Conservation (phyloP, 2,888 invertebrate genomes). For the Aporophyla nigra region DNA sequence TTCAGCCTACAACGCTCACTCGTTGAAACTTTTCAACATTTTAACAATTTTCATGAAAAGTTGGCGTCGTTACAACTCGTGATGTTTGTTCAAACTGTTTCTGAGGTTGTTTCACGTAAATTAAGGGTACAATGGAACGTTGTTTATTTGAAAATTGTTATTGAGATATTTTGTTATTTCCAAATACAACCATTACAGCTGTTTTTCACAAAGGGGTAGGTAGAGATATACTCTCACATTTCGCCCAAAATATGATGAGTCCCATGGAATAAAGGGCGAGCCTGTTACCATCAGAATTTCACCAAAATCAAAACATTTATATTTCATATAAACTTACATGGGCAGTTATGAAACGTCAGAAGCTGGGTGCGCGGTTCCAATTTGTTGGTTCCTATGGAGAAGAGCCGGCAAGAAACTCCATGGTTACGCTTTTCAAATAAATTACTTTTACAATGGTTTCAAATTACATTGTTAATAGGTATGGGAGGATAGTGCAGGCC, state of each 20-base stretch:
- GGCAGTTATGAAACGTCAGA: no score
- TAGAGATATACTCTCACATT: neutral
- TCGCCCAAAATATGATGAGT: neutral
- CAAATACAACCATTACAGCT: neutral
- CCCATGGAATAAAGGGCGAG: neutral
- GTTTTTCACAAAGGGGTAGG: neutral
- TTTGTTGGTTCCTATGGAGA: no score
- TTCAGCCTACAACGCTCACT: conserved; percentile 4
- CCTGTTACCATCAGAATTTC: no score
- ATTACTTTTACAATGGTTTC: no score
- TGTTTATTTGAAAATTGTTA: conserved; percentile 10
- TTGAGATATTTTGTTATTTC: conserved; percentile 2
- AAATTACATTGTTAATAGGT: no score
- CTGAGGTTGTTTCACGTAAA: conserved; percentile 39
- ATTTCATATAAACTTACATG: no score
- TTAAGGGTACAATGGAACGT: conserved; percentile 28
- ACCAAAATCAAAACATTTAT: no score
- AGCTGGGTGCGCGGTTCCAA: no score
- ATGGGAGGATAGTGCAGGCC: no score
- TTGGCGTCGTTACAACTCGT: conserved; percentile 31
- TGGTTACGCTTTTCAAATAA: no score
- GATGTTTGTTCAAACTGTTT: conserved; percentile 53
- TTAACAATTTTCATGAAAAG: conserved; percentile 59
- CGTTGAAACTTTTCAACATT: conserved; percentile 50
- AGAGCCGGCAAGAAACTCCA: no score